Base-by-base conservation (phyloP, 2,113 vertebrate genomes). In the Eudyptes chrysolophus region DNA sequence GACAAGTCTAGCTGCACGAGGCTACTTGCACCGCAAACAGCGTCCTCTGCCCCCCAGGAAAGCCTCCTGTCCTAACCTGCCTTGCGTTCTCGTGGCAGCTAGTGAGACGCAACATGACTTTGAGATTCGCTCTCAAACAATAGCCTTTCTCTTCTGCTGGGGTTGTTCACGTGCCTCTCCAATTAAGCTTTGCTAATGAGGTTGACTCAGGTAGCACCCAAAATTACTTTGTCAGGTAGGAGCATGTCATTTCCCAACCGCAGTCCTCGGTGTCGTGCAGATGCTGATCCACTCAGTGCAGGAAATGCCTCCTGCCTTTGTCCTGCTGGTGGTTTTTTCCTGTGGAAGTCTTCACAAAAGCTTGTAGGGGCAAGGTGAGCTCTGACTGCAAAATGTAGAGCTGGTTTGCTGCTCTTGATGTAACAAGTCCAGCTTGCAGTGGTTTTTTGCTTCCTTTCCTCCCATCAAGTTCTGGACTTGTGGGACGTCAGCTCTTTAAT, bases 401-500 rank as follows among this genome's bases (percentile, higher is more conserved):
- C 34, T 94, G 46, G 4, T 54, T 76, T 86, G 15, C 42, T 54
- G 19, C 15, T 69, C 38, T 40, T 40, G n/a, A 34, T 2, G 0
- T n/a, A 64, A 30, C 6, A 55, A 77, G 21, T 38, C 26, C 32
- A 54, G 5, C 24, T 77, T 74, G 15, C 27, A n/a, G 38, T 42
- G 34, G 0, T 1, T 62, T 42, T 65, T 74, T 79, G 8, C 57
- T 74, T 87, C 51, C 15, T 82, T 84, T 87, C 20, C 40, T 92
- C 21, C 54, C 29, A 18, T 3, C 1, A 9, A 66, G 29, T 38
- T 81, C 60, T 70, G n/a, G 30, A 34, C 25, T 51, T 48, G 55
- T 6, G 20, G 46, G 48, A 38, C 0, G 0, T 34, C 10, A 82
- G 36, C 21, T 68, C 11, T 60, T 69, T 79, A 52, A 51, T 25